Evolutionary conservation across 2,888 invertebrate genomes (phyloP).

Genomic region (Sphaerophoria taeniata): DNA sequence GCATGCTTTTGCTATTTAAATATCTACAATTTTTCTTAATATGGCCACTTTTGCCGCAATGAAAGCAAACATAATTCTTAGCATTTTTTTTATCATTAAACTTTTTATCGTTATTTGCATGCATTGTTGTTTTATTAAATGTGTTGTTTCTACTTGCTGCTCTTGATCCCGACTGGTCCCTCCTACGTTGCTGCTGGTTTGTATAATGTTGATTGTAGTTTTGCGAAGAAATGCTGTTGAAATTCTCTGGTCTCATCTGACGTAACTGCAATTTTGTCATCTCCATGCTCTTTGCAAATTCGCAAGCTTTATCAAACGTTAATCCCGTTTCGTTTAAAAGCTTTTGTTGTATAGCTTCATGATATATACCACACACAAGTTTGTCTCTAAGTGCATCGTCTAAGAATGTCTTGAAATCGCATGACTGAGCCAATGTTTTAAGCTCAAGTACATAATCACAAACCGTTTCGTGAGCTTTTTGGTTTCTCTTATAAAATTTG

Average conservation of each 20-base stretch:
- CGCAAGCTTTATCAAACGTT: slow-evolving; percentile 29
- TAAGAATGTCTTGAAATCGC: slow-evolving; percentile 23
- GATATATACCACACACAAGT: not conserved
- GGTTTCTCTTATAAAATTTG: slow-evolving; percentile 14
- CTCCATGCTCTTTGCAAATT: slow-evolving; percentile 38
- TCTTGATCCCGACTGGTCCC: not conserved
- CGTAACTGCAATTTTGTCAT: slow-evolving; percentile 21
- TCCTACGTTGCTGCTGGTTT: not conserved
- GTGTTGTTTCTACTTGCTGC: no score
- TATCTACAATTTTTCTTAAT: not conserved
- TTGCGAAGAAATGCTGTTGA: not conserved
- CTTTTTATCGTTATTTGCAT: no score
- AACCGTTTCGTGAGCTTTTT: slow-evolving; percentile 11
- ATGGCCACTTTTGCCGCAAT: slow-evolving; percentile 3
- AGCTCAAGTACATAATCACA: slow-evolving; percentile 21
- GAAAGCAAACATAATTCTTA: not conserved
- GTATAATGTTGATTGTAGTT: no score
- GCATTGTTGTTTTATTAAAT: no score
- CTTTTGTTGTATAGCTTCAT: slow-evolving; percentile 2
- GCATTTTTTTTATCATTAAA: no score
- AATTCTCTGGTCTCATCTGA: slow-evolving; percentile 14
- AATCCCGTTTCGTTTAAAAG: no score
- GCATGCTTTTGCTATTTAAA: not conserved
- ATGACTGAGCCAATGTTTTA: slow-evolving; percentile 21
- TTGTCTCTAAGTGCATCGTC: slow-evolving; percentile 22